Base-by-base conservation (phyloP, 2,113 vertebrate genomes). In the Strigops habroptila region DNA sequence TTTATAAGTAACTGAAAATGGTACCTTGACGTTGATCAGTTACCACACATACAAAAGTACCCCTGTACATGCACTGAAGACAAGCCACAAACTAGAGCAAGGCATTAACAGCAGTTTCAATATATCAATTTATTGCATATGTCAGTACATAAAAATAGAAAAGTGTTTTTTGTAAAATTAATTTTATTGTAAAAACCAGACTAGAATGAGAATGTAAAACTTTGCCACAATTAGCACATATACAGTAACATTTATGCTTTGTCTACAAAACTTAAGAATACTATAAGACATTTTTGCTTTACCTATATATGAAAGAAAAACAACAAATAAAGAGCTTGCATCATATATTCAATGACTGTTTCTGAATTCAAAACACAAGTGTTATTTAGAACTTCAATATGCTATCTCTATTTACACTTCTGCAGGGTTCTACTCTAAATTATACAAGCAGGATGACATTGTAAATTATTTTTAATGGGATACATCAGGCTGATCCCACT, bases 71-170 rank as follows among this genome's bases (percentile, higher is more conserved):
- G 71, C 33, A 53, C 41, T 25, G 28, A 75, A 95, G 64, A 86
- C 59, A 91, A 30, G 68, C 28, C 73, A 96, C 79, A 96, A 91
- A 97, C 64, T 81, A 82, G 49, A 89, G 88, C 37, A 96, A 96
- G 88, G 95, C 96, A 95, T 96, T 94, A 94, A 80, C 92, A 95
- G 65, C 95, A 97, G 86, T 95, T 98, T 98, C 59, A 97, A 97
- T 97, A 96, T 98, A 99, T 97, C 98, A 98, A 98, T 99, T 99
- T 99, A 99, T 99, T 99, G 98, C 98, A 98, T 98, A 98, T 99
- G 97, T 98, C 98, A 98, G 97, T 98, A 99, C 98, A 99, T 97
- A 98, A 98, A 98, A 98, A 98, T 98, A 99, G 97, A 98, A 98
- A 98, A 95, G 96, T 98, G 98, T 97, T 97, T 97, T 96, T 92